These are phyloP conservation scores for Aselliscus stoliczkanus DNA, from an alignment of 2,797 vertebrate genomes.

Conservation along the genomic window DNA sequence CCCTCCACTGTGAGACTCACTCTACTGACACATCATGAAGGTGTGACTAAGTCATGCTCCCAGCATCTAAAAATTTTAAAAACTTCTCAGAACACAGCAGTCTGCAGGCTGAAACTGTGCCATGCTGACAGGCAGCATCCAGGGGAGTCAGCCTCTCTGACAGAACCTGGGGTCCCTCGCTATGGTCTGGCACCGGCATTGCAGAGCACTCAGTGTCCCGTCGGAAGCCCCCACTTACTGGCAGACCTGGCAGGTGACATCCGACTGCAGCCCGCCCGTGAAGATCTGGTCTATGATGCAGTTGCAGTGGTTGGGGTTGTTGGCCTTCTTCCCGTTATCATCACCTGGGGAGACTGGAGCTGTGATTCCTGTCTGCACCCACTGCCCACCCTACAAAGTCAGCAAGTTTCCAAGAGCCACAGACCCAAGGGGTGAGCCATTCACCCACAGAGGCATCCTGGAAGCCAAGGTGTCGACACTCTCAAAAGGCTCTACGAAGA, in stretches of 20 bases:
- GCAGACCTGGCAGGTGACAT: constrained; percentile 98
- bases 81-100: not conserved
- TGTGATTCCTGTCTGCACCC: not conserved
- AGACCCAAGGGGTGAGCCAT: no score
- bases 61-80: not conserved
- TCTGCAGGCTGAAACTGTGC: not conserved
- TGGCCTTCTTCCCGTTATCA: constrained; percentile 97
- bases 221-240: constrained; percentile 85
- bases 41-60: not conserved
- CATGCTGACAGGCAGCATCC: not conserved
- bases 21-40: not conserved
- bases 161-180: not conserved
- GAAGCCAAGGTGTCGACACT: rapidly evolving
- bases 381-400: not conserved
- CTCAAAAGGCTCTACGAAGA: not conserved
- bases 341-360: constrained; percentile 84
- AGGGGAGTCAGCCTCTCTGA: rapidly evolving
- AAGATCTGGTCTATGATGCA: constrained; percentile 99
- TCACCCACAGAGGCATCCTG: not conserved
- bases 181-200: not conserved
- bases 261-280: constrained; percentile 96
- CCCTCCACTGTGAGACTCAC: not conserved
- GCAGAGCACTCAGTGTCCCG: not conserved
- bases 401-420: not conserved
- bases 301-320: constrained; percentile 98